These are phyloP conservation scores for Herminia tarsipennalis DNA, from an alignment of 2,888 invertebrate genomes.

Conservation along the genomic window DNA sequence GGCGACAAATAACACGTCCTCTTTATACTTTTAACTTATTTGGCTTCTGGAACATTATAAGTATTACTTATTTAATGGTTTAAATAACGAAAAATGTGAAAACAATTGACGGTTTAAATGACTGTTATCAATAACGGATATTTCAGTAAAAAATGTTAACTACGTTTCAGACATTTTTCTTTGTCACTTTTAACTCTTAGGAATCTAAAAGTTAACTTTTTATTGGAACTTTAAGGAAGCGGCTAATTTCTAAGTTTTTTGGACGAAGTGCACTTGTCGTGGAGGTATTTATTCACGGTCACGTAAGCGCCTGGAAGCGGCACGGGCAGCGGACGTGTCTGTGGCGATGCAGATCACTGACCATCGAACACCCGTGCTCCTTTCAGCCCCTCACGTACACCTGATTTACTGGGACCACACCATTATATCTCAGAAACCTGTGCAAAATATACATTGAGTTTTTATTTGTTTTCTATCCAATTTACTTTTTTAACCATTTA, in stretches of 20 bases:
- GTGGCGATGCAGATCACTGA: conserved; percentile 28
- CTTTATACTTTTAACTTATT: conserved; percentile 22
- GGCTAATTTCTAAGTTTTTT: conserved; percentile 20
- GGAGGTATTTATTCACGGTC: conserved; percentile 45
- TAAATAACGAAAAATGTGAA: neutral
- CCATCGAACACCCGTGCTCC: conserved; percentile 25
- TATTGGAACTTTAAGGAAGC: conserved; percentile 26
- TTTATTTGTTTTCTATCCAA: conserved; percentile 12
- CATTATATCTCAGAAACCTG: conserved; percentile 10
- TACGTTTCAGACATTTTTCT: conserved; percentile 9
- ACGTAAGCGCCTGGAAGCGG: conserved; percentile 45
- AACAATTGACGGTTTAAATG: neutral
- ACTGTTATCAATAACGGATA: conserved; percentile 20
- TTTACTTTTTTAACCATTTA: conserved; percentile 14
- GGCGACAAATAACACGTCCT: conserved; percentile 30
- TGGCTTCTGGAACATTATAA: neutral
- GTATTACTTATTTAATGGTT: conserved; percentile 1
- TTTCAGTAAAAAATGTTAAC: conserved; percentile 3
- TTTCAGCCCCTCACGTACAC: conserved; percentile 38
- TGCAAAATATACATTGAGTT: conserved; percentile 1
- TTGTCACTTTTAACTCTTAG: conserved; percentile 15
- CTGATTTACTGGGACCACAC: conserved; percentile 14
- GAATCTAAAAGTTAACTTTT: conserved; percentile 22
- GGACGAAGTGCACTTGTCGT: conserved; percentile 16
- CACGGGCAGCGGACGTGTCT: conserved; percentile 41